Percentiles rank a stretch among this genome's conserved stretches.
These are phyloP conservation scores for Okapia johnstoni DNA, from an alignment of 2,113 vertebrate species.

Conservation along the genomic window DNA sequence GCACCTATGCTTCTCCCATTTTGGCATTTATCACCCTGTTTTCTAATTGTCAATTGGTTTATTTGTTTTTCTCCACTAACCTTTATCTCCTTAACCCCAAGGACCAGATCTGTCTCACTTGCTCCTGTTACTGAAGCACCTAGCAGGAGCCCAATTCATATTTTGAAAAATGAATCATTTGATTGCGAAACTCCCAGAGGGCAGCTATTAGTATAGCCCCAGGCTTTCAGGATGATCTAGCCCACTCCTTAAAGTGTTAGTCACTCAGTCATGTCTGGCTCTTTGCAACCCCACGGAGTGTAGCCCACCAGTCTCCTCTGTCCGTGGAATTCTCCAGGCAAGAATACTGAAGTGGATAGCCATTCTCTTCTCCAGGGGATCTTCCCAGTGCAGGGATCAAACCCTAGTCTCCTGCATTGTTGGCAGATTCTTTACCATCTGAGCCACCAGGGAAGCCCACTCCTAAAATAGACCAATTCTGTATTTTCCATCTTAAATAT, in stretches of 20 bases:
- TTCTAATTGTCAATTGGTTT: not conserved
- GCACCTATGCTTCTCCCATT: not conserved
- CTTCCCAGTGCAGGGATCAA: not conserved
- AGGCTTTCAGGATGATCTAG: not conserved
- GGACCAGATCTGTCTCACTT: not conserved
- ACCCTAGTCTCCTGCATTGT: not conserved
- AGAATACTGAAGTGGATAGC: not conserved
- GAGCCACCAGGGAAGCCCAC: not conserved
- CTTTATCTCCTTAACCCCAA: not conserved
- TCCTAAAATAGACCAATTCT: not conserved
- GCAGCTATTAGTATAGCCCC: not conserved
- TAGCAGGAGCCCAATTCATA: not conserved
- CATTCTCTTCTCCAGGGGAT: not conserved
- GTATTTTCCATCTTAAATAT: not conserved
- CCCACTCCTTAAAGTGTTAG: not conserved
- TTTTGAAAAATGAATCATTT: not conserved
- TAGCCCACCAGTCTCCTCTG: not conserved
- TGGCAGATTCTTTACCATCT: not conserved
- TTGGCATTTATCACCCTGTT: not conserved
- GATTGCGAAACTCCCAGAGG: not conserved
- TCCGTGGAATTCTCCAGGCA: not conserved
- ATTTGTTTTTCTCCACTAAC: not conserved
- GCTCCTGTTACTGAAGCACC: not conserved
- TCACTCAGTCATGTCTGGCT: not conserved
- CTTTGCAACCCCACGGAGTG: not conserved